A percentile compares a stretch with the other conserved stretches of the same genome.
These are phyloP conservation scores for Monopis laevigella DNA, from an alignment of 2,888 invertebrate species.

Conservation along the genomic window DNA sequence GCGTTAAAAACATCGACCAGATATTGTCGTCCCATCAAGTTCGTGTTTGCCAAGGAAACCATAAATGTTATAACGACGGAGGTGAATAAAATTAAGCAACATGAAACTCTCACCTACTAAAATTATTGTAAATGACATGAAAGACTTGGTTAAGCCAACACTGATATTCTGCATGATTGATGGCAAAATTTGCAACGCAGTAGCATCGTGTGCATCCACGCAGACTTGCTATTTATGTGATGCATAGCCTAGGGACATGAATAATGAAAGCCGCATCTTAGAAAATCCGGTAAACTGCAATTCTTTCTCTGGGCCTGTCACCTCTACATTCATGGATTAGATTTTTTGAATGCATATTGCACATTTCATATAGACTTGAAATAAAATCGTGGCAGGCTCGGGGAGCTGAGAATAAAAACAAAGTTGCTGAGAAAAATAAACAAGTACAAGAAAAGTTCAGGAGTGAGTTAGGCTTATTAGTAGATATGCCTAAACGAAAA, in stretches of 20 bases:
- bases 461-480: no score
- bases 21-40: background rate
- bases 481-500: conserved; percentile 20
- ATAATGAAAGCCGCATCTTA: conserved; percentile 9
- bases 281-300: conserved; percentile 12
- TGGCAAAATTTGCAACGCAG: conserved; percentile 13
- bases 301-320: conserved; percentile 22
- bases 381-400: conserved; percentile 27
- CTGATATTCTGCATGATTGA: conserved; percentile 9
- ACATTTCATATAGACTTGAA: conserved; percentile 23
- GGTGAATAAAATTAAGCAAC: background rate
- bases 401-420: conserved; percentile 18
- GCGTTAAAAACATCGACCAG: background rate
- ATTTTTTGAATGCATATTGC: conserved; percentile 26
- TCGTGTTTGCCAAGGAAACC: background rate
- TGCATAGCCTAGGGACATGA: conserved; percentile 15
- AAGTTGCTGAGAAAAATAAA: conserved; percentile 10
- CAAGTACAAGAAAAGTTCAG: background rate
- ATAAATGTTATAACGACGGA: background rate
- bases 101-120: background rate
- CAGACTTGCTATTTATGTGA: conserved; percentile 14
- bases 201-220: conserved; percentile 12
- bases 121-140: background rate
- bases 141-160: background rate
- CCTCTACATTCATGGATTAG: conserved; percentile 27